Percentiles rank a stretch among this genome's conserved stretches.
These are phyloP conservation scores for Anorthoa munda DNA, from an alignment of 2,888 invertebrate species.

Conservation along the genomic window DNA sequence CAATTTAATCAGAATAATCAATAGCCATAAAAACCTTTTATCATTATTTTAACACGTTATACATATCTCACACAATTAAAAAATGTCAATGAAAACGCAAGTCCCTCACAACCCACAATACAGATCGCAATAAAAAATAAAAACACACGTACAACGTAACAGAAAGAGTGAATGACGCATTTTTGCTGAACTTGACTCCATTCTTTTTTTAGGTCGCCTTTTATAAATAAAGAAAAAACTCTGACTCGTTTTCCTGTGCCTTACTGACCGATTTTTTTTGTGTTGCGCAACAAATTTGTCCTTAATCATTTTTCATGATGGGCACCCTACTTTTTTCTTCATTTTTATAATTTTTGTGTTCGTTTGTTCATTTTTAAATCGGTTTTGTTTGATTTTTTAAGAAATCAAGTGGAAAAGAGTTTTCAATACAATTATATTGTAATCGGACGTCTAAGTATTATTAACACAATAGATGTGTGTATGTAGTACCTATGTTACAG, in stretches of 20 bases:
- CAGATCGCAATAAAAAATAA: conserved; percentile 58
- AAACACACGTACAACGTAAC: conserved; percentile 54
- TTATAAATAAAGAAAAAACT: conserved; percentile 65
- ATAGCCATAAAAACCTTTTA: neutral
- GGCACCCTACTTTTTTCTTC: conserved; percentile 34
- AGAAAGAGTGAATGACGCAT: conserved; percentile 71
- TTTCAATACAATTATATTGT: no score
- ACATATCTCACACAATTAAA: conserved; percentile 26
- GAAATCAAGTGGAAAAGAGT: no score
- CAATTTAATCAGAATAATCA: conserved; percentile 2
- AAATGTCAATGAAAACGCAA: conserved; percentile 51
- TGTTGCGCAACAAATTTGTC: conserved; percentile 52
- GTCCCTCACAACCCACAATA: conserved; percentile 32
- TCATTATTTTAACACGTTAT: conserved; percentile 7
- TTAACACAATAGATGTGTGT: neutral
- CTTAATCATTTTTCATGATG: conserved; percentile 48
- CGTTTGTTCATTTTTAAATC: neutral
- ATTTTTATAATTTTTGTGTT: neutral
- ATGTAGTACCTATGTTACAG: neutral
- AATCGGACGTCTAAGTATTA: no score
- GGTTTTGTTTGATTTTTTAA: neutral
- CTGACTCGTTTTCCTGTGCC: conserved; percentile 54
- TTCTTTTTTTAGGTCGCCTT: conserved; percentile 76
- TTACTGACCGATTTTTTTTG: conserved; percentile 65
- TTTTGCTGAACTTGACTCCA: conserved; percentile 83